phyloP scores from a whole-genome alignment of 2,797 vertebrate species.

The Selene dorsalis region DNA sequence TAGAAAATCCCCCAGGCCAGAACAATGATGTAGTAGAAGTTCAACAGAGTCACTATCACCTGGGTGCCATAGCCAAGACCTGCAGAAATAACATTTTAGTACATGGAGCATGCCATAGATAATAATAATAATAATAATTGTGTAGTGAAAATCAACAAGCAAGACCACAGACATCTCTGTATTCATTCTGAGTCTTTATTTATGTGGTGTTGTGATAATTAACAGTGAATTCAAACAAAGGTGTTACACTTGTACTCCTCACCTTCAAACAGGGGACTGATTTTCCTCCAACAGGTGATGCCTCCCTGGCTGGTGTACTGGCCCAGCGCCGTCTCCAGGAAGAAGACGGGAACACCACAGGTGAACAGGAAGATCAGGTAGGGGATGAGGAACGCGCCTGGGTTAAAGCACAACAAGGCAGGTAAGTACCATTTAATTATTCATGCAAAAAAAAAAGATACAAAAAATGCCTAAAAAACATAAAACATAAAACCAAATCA shows the following conservation, averaged over 20 bases:
- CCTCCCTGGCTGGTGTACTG: slow-evolving; percentile 96
- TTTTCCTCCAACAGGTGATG: slow-evolving; percentile 94
- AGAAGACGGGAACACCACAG: slow-evolving; percentile 95
- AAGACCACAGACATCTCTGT: neutral
- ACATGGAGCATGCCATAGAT: neutral
- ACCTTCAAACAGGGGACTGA: slow-evolving; percentile 98
- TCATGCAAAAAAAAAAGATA: no score
- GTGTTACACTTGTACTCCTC: neutral
- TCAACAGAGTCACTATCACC: slow-evolving; percentile 91
- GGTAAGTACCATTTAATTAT: neutral
- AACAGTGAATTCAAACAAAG: neutral
- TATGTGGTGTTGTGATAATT: neutral
- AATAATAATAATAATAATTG: neutral
- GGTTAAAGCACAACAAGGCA: neutral
- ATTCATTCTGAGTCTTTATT: neutral
- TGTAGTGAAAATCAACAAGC: neutral
- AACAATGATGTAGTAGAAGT: slow-evolving; percentile 96
- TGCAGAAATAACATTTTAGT: slow-evolving; percentile 59
- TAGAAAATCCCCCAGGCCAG: slow-evolving; percentile 98
- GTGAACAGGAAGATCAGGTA: slow-evolving; percentile 98
- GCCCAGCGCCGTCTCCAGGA: slow-evolving; percentile 93
- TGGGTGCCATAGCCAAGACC: slow-evolving; percentile 96
- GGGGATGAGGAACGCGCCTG: slow-evolving; percentile 98
- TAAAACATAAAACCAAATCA: no score
- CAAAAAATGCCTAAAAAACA: no score